Evolutionary conservation across 2,888 invertebrate species (phyloP), one percentile per base, ranked within the genome.

Genomic region (Augochlorella aurata): DNA sequence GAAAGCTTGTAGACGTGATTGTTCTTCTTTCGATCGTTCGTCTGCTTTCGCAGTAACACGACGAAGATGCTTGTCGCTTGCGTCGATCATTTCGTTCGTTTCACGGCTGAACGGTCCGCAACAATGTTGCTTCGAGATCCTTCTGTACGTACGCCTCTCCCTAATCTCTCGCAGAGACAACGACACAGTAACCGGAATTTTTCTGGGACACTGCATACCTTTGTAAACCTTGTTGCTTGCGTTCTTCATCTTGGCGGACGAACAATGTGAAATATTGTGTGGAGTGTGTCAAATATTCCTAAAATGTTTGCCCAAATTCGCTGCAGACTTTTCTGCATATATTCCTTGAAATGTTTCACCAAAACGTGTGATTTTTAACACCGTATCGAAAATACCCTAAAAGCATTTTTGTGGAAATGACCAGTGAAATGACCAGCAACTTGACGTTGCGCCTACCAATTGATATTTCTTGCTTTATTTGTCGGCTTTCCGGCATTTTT

Each of bases 1-100:
- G 84, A 93, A 92, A 93, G 93, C 92, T 92, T 92, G 91, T 88
- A 77, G 77, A 78, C 79, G 52, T 54, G 73, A 65, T 47, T 24
- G 21, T 1, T 61, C 16, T 29, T 21, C 24, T 63, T 24, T 58
- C 29, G 58, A 58, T 58, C 12, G 47, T 77, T 21, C 24, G 83
- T 81, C 79, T 87, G 77, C 47, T 18, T 18, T 50, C 50, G 18
- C 16, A 8, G 52, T n/a, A 2, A n/a, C 21, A 67, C 58, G 29
- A 16, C 21, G 66, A 49, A 14, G 21, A 24, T 24, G 12, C 18
- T 21, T 50, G 14, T 18, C 16, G 24, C 21, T 5, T 29, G 50
- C 24, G 54, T 21, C 50, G 10, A 14, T 47, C 38, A 54, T 45
- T 14, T 54, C 66, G 14, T 50, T 24, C 50, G 14, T 45, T 4